Evolutionary conservation across 2,797 vertebrate genomes (phyloP), one percentile per base, ranked within the genome.

Genomic region (Orestias chungarensis): DNA sequence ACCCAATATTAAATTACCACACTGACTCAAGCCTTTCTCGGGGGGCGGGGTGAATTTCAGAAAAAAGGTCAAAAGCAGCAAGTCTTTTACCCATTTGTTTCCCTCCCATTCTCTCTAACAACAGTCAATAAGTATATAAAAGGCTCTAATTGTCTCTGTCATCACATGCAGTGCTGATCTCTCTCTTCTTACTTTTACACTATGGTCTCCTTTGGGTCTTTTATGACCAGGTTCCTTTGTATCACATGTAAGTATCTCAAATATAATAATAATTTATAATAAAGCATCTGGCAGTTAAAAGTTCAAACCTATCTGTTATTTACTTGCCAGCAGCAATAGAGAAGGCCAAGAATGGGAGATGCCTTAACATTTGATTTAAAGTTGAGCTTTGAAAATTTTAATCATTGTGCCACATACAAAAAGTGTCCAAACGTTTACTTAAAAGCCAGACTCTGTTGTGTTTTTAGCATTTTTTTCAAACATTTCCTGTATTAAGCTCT

Each of bases 231-330:
- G 75, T 92, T 84, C 81, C 80, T 90, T 91, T 88, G 90, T 87
- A 87, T 89, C 89, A 87, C 81, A 80, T 81, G 81, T 84, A 83
- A 89, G 85, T 75, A 81, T 79, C 90, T 82, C 85, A 91, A 91
- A 93, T 92, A 91, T 86, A 88, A 87, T n/a, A n/a, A n/a, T n/a
- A n/a, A n/a, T n/a, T n/a, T n/a, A n/a, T n/a, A n/a, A n/a, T n/a
- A n/a, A 50, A 84, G 82, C 70, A 68, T 70, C 80, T 89, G 86
- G 88, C 88, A 87, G 83, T 82, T n/a, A 68, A 62, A 59, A 70
- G 77, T 90, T 91, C 90, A 90, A 90, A 89, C 84, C 73, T 76
- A 73, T 79, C 35, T 71, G 81, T 81, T 59, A 68, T 81, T 78
- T 20, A 69, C 87, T 80, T 87, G 87, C 91, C 86, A 78, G 87